phyloP scores from a whole-genome alignment of 1,140 invertebrate genomes.

The Drosophila gunungcola region DNA sequence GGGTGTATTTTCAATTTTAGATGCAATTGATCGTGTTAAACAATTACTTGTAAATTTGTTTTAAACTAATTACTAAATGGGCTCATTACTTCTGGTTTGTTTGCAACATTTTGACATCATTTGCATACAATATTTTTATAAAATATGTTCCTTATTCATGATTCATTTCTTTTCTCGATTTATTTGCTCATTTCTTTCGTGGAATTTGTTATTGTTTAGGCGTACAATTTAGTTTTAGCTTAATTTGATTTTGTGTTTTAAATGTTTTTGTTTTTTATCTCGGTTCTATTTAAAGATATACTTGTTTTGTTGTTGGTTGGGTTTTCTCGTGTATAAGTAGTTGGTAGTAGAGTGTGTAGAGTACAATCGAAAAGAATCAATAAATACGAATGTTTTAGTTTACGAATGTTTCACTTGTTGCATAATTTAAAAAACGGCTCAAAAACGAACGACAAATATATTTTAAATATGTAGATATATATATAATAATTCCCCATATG shows the following conservation, averaged over 20 bases:
- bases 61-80: constrained; percentile 83
- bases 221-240: constrained; percentile 79
- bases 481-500: constrained; percentile 49
- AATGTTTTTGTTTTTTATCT: constrained; percentile 24
- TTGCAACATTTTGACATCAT: constrained; percentile 83
- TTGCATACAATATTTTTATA: constrained; percentile 83
- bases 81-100: constrained; percentile 67
- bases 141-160: constrained; percentile 71
- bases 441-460: constrained; percentile 78
- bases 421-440: constrained; percentile 70
- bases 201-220: constrained; percentile 56
- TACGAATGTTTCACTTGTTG: constrained; percentile 70
- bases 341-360: constrained; percentile 48
- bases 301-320: constrained; percentile 37
- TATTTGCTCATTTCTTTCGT: constrained; percentile 47
- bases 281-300: constrained; percentile 52
- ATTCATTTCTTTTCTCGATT: constrained; percentile 44
- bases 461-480: constrained; percentile 61
- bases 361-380: constrained; percentile 67
- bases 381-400: constrained; percentile 81
- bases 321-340: constrained; percentile 44
- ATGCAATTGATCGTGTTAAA: constrained; percentile 69
- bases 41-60: constrained; percentile 81
- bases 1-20: constrained; percentile 29
- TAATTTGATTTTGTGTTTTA: constrained; percentile 69